These are phyloP conservation scores for Scaeva pyrastri DNA, from an alignment of 2,888 invertebrate species.

Conservation along the genomic window DNA sequence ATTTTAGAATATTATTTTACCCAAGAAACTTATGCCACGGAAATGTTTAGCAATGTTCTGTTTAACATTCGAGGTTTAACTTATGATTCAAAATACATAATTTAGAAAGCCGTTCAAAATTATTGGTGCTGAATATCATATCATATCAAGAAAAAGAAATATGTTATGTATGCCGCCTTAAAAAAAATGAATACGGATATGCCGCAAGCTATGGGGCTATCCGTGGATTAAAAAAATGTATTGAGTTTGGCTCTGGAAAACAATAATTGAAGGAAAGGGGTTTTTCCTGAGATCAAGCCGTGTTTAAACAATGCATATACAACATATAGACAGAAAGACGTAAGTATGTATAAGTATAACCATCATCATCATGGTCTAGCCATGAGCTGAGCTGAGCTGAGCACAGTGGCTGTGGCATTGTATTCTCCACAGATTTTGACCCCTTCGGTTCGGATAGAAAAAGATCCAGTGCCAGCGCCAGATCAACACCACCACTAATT, in stretches of 20 bases:
- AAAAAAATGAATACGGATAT: not conserved
- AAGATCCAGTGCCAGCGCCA: slow-evolving; percentile 38
- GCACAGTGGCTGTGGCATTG: slow-evolving; percentile 71
- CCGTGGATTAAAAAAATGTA: slow-evolving; percentile 28
- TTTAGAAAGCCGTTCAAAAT: too few species aligned
- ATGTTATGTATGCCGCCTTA: not conserved
- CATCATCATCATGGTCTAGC: slow-evolving; percentile 44
- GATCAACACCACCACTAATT: slow-evolving; percentile 64
- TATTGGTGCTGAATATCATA: too few species aligned
- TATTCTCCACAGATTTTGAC: slow-evolving; percentile 67
- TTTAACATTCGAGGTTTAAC: too few species aligned
- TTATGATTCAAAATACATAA: too few species aligned
- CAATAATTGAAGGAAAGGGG: slow-evolving; percentile 64
- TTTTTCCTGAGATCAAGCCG: slow-evolving; percentile 60
- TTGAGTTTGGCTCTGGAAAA: slow-evolving; percentile 34
- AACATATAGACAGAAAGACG: not conserved
- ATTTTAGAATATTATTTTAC: too few species aligned
- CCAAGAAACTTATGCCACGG: too few species aligned
- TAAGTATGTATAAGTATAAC: slow-evolving; percentile 28
- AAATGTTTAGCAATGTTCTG: too few species aligned
- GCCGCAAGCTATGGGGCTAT: not conserved
- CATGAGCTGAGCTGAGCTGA: too few species aligned
- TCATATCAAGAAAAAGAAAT: too few species aligned
- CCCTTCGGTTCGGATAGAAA: slow-evolving; percentile 35
- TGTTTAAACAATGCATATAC: not conserved